phyloP scores from a whole-genome alignment of 2,797 vertebrate species.

The Macropus fuliginosus region DNA sequence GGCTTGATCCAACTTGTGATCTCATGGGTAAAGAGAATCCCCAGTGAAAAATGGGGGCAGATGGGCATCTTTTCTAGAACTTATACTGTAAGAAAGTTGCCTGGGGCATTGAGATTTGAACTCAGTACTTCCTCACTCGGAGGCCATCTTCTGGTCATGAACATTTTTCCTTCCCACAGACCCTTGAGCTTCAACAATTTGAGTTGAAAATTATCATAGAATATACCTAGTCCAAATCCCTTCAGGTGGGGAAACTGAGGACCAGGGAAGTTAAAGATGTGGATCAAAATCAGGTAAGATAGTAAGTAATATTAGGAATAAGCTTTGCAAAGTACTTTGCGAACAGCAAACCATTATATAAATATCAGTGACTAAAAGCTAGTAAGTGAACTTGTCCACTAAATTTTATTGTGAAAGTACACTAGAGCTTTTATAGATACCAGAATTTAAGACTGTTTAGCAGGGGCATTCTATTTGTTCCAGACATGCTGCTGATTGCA shows the following conservation, averaged over 20 bases:
- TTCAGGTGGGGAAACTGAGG: not conserved
- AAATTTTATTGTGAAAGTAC: conserved; percentile 26
- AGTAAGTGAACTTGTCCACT: not conserved
- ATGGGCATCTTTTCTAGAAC: not conserved
- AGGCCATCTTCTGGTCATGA: not conserved
- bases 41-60: not conserved
- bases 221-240: not conserved
- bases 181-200: not conserved
- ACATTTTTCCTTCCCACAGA: not conserved
- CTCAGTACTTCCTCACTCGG: not conserved
- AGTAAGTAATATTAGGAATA: not conserved
- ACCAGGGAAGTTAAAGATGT: not conserved
- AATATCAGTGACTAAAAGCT: not conserved
- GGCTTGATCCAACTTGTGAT: not conserved
- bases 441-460: conserved; percentile 52
- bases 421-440: conserved; percentile 45
- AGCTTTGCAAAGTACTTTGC: not conserved
- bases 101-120: not conserved
- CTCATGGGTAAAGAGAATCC: not conserved
- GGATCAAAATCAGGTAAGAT: not conserved
- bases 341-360: not conserved
- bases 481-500: conserved; percentile 27
- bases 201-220: not conserved
- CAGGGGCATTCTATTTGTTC: conserved; percentile 39
- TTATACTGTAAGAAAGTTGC: not conserved